phyloP scores from a whole-genome alignment of 2,113 vertebrate species.

The Spea bombifrons region DNA sequence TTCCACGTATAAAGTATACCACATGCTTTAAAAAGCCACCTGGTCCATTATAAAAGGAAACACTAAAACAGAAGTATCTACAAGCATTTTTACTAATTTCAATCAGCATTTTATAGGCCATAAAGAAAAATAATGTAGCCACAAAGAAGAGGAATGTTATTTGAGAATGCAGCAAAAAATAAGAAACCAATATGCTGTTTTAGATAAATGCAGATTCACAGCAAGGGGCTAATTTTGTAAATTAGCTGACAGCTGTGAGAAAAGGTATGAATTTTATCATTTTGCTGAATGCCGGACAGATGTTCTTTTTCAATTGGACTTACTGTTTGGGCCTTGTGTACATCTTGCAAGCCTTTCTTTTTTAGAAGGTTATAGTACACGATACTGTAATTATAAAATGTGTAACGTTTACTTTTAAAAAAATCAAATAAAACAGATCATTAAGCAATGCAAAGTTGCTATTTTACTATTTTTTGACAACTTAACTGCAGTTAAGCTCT shows the following conservation, averaged over 20 bases:
- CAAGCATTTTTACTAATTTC: too few species aligned
- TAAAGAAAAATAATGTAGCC: too few species aligned
- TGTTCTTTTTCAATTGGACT: constrained; percentile 3
- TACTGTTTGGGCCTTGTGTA: not conserved
- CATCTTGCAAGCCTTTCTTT: not conserved
- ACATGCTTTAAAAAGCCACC: too few species aligned
- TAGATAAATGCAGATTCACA: not conserved
- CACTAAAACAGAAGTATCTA: too few species aligned
- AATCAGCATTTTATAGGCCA: too few species aligned
- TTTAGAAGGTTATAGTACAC: not conserved
- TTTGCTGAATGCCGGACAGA: constrained; percentile 12
- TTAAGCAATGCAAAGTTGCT: not conserved
- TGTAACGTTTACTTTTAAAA: not conserved
- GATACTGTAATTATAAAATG: not conserved
- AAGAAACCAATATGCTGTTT: not conserved
- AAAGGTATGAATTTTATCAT: constrained; percentile 3
- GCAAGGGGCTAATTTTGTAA: not conserved
- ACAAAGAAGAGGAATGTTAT: too few species aligned
- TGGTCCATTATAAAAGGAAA: too few species aligned
- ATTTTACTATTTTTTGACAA: not conserved
- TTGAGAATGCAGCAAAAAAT: not conserved
- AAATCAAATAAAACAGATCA: constrained; percentile 2
- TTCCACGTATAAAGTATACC: too few species aligned
- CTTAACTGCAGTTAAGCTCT: not conserved
- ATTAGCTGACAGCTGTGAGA: not conserved